A percentile compares a stretch with the other conserved stretches of the same genome.
Conservation (phyloP, 1,140 invertebrate genomes). For the Sitobion miscanthi region DNA sequence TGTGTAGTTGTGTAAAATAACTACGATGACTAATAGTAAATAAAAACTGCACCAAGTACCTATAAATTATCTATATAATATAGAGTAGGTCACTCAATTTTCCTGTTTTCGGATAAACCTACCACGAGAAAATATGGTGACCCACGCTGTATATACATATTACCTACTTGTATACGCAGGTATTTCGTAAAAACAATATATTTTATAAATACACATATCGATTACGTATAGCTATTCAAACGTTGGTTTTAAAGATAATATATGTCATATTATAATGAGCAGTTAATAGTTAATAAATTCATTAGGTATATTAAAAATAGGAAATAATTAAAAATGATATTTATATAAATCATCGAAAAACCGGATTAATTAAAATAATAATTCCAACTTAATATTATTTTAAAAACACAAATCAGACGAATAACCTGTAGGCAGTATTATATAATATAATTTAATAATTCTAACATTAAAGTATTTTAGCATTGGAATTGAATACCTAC, state of each 20-base stretch:
- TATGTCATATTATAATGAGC: background rate
- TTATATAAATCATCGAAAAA: background rate
- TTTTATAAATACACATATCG: background rate
- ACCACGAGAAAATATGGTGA: background rate
- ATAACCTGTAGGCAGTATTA: background rate
- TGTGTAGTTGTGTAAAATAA: background rate
- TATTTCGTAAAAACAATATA: background rate
- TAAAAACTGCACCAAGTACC: background rate
- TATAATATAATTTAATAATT: background rate
- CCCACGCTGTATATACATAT: background rate
- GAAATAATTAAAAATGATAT: background rate
- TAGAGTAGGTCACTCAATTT: background rate
- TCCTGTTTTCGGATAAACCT: background rate
- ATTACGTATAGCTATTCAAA: background rate
- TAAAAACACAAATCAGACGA: background rate
- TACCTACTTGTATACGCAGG: background rate
- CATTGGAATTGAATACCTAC: background rate
- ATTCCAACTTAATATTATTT: background rate
- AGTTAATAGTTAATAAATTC: background rate
- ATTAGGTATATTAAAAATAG: background rate
- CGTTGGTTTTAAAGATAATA: background rate
- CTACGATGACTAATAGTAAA: constrained; percentile 1
- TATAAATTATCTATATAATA: background rate
- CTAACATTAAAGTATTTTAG: background rate
- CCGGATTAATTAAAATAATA: background rate